Evolutionary conservation across 1,140 invertebrate species (phyloP).

Genomic region (Lepidurus packardi): DNA sequence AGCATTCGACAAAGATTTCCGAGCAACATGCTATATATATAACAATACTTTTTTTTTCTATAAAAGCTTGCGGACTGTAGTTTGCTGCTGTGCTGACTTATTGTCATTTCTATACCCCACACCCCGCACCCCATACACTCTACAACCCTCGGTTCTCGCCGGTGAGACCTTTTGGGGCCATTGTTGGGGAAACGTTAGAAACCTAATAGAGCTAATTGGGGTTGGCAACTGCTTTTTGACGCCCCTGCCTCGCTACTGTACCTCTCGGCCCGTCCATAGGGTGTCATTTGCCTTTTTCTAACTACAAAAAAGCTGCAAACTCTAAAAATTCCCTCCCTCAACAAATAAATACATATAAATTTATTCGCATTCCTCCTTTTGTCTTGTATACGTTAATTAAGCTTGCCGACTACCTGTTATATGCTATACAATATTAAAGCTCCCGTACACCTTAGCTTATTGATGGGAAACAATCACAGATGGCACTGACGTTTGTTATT

Average conservation of each 20-base stretch:
- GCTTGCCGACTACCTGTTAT: too few species aligned
- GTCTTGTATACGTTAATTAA: too few species aligned
- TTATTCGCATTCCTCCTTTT: too few species aligned
- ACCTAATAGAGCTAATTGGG: constrained; percentile 21
- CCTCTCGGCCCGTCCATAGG: too few species aligned
- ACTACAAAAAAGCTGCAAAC: too few species aligned
- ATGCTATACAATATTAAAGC: too few species aligned
- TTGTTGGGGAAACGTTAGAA: constrained; percentile 15
- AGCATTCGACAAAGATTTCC: constrained; percentile 15
- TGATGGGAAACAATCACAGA: too few species aligned
- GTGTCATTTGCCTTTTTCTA: too few species aligned
- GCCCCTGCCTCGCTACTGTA: neutral
- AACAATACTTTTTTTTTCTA: constrained; percentile 14
- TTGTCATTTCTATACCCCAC: neutral
- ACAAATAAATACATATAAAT: too few species aligned
- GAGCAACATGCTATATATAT: neutral
- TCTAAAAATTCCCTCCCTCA: too few species aligned
- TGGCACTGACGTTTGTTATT: too few species aligned
- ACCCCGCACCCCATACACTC: neutral
- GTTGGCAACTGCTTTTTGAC: constrained; percentile 21
- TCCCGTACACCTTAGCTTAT: too few species aligned
- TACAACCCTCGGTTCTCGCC: neutral
- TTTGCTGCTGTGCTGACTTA: neutral
- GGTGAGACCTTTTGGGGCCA: constrained; percentile 2
- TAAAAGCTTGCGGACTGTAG: neutral